Evolutionary conservation across 2,797 vertebrate genomes (phyloP).

Genomic region (Neosilurus mollespiculum): DNA sequence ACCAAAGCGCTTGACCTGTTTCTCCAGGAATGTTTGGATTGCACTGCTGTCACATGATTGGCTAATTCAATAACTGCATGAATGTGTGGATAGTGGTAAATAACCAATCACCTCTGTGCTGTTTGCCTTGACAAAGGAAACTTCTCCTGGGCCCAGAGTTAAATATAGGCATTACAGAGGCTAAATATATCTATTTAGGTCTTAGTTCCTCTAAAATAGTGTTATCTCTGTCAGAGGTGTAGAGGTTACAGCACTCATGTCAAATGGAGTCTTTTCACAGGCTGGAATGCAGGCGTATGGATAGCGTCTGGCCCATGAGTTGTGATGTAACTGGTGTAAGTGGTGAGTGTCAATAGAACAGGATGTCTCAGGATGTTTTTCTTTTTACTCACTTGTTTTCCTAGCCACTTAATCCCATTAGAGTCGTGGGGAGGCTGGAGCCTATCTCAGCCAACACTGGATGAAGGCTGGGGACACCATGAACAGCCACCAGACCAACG

Average conservation of each 20-base stretch:
- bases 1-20: no score
- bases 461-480: no score
- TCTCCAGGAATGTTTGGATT: no score
- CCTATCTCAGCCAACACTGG: no score
- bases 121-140: background rate
- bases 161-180: conserved; percentile 61
- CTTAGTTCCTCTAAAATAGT: conserved; percentile 58
- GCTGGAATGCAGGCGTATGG: conserved; percentile 53
- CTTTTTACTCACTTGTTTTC: background rate
- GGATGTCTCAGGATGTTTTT: background rate
- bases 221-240: conserved; percentile 63
- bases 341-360: background rate
- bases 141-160: conserved; percentile 22
- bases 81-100: background rate
- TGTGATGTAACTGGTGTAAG: conserved; percentile 45
- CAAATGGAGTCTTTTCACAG: conserved; percentile 54
- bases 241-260: conserved; percentile 58
- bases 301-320: conserved; percentile 3
- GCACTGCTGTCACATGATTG: no score
- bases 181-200: conserved; percentile 65
- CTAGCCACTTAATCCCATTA: no score
- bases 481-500: no score
- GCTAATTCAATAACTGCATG: no score
- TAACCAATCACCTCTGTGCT: background rate
- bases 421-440: no score